Conservation (phyloP, 2,888 invertebrate species). For the Stenodera caucasica region DNA sequence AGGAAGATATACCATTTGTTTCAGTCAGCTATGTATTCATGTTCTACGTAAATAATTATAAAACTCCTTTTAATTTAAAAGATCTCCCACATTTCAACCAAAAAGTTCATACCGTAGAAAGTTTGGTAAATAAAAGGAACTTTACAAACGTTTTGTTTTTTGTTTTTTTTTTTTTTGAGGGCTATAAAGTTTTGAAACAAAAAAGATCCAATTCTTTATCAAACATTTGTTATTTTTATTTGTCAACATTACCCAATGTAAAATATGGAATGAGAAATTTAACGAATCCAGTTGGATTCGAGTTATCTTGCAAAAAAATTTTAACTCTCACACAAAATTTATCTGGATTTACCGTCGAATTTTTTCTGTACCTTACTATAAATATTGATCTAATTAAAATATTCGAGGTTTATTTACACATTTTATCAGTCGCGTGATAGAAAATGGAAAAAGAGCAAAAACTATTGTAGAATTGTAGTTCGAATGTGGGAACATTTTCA, state of each 20-base stretch:
- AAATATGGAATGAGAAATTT: background rate
- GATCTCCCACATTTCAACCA: slow-evolving; percentile 5
- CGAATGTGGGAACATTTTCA: background rate
- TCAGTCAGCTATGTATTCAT: slow-evolving; percentile 11
- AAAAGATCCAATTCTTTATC: background rate
- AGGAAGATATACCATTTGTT: slow-evolving; percentile 20
- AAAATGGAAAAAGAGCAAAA: slow-evolving; percentile 15
- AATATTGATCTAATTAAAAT: background rate
- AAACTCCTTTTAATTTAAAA: slow-evolving; percentile 24
- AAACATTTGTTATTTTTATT: background rate
- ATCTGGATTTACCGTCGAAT: background rate
- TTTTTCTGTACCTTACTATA: background rate
- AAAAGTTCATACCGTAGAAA: background rate
- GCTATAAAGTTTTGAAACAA: too few relatives aligned
- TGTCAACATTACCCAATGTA: background rate
- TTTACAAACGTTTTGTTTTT: background rate
- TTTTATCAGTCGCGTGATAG: slow-evolving; percentile 27
- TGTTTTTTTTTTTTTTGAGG: background rate
- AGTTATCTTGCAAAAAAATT: background rate
- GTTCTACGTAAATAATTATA: slow-evolving; percentile 20
- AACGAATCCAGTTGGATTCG: background rate
- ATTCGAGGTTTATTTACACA: slow-evolving; percentile 20
- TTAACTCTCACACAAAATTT: background rate
- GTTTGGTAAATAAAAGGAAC: background rate
- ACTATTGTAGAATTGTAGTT: slow-evolving; percentile 1